Base-by-base conservation (phyloP, 2,888 invertebrate genomes). In the Pelosia muscerda region DNA sequence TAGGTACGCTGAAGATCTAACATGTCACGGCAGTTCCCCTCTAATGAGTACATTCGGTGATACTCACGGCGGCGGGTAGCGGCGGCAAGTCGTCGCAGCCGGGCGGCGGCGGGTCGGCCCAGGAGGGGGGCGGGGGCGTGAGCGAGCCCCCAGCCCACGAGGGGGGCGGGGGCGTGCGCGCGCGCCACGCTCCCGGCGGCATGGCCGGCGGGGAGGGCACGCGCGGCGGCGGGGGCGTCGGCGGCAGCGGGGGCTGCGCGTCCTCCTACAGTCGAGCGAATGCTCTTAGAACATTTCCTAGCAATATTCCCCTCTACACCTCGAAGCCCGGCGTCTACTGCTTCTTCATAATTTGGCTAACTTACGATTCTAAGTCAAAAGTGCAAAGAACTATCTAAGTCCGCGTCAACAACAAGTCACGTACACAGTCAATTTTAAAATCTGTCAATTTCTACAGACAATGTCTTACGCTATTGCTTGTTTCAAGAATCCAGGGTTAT, bases 91-190 rank as follows among this genome's bases (percentile, higher is more conserved):
- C 89, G 72, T 90, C 91, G 71, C 86, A 89, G 71, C 92, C 93
- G 28, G 90, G 94, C 72, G 91, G 94, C 72, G 93, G 92, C 9
- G 94, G 92, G 83, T 81, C 81, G 5, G 9, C n/a, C 81, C 81
- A 81, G 0, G 71, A 22, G 57, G 90, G 94, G 71, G 91, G 94
- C 73, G 92, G 92, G 13, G 94, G 92, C 71, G 73, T 72, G 65
- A 55, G 76, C 25, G 59, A 74, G 65, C 79, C 79, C 89, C 82
- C 63, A 61, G 67, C 54, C 77, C 77, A n/a, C 80, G 72, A 72
- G 56, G 77, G 75, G 71, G 91, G 94, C 73, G 92, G 92, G 13
- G 94, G 92, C 71, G 73, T 72, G 65, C 55, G 76, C 25, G 59
- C 74, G 65, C 79, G 79, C 89, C 82, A 63, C 62, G 67, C 54